Conservation (phyloP, 2,888 invertebrate genomes). For the Hemicrepidius hirtus region DNA sequence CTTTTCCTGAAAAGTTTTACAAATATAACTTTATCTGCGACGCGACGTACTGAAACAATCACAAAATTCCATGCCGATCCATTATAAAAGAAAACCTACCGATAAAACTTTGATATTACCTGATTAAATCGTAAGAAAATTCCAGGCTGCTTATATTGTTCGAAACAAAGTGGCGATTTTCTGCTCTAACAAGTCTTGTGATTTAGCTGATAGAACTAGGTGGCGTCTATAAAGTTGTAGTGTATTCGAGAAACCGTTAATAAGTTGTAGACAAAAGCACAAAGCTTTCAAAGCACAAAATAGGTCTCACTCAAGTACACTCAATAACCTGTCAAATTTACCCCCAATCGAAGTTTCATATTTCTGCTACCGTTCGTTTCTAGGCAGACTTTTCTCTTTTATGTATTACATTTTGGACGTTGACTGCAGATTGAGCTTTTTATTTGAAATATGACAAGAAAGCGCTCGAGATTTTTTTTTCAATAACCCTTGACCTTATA, state of each 20-base stretch:
- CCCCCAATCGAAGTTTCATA: conserved; percentile 17
- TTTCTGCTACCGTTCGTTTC: background rate
- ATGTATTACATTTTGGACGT: background rate
- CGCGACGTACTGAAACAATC: too few relatives aligned
- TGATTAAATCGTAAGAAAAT: conserved; percentile 1
- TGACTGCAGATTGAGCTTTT: background rate
- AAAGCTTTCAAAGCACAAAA: conserved; percentile 33
- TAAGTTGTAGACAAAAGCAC: conserved; percentile 39
- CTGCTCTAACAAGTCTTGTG: conserved; percentile 7
- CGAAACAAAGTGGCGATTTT: conserved; percentile 2
- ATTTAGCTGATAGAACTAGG: conserved; percentile 26
- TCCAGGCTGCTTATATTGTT: background rate
- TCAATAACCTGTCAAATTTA: conserved; percentile 35
- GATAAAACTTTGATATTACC: background rate
- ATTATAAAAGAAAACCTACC: background rate
- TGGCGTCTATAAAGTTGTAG: conserved; percentile 27
- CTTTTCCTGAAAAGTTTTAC: too few relatives aligned
- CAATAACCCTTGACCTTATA: too few relatives aligned
- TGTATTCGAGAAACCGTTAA: conserved; percentile 42
- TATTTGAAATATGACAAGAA: background rate
- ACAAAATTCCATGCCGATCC: background rate
- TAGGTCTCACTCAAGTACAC: conserved; percentile 27
- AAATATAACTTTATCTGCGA: too few relatives aligned
- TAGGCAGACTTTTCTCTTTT: background rate
- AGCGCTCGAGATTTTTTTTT: too few relatives aligned